Evolutionary conservation across 2,797 vertebrate genomes (phyloP), one percentile per base, ranked within the genome.

Genomic region (Salmo trutta): DNA sequence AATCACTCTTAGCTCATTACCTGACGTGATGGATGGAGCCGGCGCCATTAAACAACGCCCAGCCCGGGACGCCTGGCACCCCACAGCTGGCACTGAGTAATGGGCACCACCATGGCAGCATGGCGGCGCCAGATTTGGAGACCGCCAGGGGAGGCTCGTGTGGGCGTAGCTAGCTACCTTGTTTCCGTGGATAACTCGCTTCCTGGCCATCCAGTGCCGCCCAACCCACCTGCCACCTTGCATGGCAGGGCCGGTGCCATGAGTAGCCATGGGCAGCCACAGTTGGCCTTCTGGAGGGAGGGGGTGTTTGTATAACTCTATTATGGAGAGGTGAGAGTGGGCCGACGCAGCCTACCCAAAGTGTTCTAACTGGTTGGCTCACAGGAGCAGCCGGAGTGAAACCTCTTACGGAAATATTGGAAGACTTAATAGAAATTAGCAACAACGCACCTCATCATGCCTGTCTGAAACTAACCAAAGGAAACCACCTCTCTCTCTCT

Each of bases 1-100:
- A 85, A 87, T 91, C 89, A 85, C 88, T 85, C 87, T 91, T 88
- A 91, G 91, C 92, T 93, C 92, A 91, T 93, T 94, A 92, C 91
- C 91, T 91, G 93, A 91, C 90, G 91, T 93, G 92, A 94, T 92
- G 88, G 90, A 94, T 92, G 88, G 77, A 89, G 83, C 67, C 74
- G 85, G 85, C 81, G 83, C 86, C 88, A 86, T 93, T 93, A 93
- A 93, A 90, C 90, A 92, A 90, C 90, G 84, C 81, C 88, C 90
- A 91, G 85, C 82, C 82, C 65, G 47, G 86, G 86, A 91, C 33
- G 84, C 84, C 89, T 89, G 89, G 89, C 90, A 83, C 88, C 92
- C 88, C 81, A 77, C 88, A 90, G 85, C 88, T 91, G 91, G 86
- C 87, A 83, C 87, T 89, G 90, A 91, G 83, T 90, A 86, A 92